Percentiles rank a stretch among this genome's conserved stretches.
phyloP scores from a whole-genome alignment of 1,140 invertebrate species.

The Drosophila lini region DNA sequence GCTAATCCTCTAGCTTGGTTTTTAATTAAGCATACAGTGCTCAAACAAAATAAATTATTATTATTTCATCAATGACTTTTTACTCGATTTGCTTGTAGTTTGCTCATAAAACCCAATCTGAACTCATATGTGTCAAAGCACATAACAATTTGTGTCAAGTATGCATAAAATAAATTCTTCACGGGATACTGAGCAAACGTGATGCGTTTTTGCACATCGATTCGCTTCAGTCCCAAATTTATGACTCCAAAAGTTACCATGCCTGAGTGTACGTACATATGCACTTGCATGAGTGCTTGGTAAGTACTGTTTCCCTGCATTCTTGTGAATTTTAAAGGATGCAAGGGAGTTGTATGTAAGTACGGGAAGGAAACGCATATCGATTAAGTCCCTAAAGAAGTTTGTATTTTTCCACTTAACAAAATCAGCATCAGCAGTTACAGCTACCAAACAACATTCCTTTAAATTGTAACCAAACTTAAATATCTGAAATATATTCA shows the following conservation, averaged over 20 bases:
- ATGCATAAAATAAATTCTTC: conserved; percentile 57
- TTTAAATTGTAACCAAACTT: no score
- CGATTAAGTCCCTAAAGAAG: no score
- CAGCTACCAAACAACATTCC: no score
- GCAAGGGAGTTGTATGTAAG: no score
- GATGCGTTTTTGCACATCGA: conserved; percentile 50
- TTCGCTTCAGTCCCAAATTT: conserved; percentile 39
- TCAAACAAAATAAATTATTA: no score
- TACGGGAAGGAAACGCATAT: no score
- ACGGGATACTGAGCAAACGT: conserved; percentile 42
- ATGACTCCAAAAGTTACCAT: conserved; percentile 26
- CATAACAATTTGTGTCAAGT: neutral
- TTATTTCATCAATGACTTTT: neutral
- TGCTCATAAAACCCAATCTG: neutral
- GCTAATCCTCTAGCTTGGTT: no score
- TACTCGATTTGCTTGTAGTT: neutral
- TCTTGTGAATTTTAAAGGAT: conserved; percentile 5
- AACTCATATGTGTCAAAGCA: neutral
- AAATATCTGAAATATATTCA: no score
- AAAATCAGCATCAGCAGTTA: no score
- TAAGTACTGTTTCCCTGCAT: conserved; percentile 39
- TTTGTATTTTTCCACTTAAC: no score
- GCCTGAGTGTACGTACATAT: neutral
- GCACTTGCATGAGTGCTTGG: neutral
- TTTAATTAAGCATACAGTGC: no score